phyloP scores from a whole-genome alignment of 2,888 invertebrate species.

The Aromia moschata region DNA sequence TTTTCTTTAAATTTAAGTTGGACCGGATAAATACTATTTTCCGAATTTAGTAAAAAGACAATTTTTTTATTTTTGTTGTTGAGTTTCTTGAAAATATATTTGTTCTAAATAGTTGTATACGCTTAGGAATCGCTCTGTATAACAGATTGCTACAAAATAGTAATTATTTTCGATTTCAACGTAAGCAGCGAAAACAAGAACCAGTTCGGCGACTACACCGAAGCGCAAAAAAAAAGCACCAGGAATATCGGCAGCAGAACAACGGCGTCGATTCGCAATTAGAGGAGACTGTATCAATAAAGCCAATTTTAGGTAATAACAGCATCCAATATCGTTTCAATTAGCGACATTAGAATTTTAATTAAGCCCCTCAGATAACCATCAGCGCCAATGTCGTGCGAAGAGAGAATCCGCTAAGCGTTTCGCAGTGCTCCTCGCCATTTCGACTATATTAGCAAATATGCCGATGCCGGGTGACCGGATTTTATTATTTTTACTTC shows the following conservation, averaged over 20 bases:
- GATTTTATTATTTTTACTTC: no score
- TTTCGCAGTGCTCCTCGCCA: neutral
- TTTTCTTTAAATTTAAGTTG: no score
- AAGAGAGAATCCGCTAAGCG: conserved; percentile 2
- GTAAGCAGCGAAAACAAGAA: conserved; percentile 12
- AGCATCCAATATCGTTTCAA: conserved; percentile 32
- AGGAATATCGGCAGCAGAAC: neutral
- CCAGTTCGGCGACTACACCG: conserved; percentile 14
- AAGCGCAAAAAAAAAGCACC: conserved; percentile 4
- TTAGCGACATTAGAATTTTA: conserved; percentile 31
- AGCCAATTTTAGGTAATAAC: conserved; percentile 25
- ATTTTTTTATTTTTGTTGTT: no score
- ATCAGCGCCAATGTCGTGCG: conserved; percentile 29
- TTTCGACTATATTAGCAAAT: neutral
- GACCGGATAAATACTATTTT: no score
- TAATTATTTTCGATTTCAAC: no score
- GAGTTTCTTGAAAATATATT: no score
- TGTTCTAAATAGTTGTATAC: no score
- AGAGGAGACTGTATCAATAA: conserved; percentile 18
- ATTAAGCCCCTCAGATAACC: conserved; percentile 33
- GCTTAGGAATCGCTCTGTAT: no score
- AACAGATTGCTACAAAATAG: no score
- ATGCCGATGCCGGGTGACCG: no score
- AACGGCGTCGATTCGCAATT: conserved; percentile 17
- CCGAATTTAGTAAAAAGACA: no score